Evolutionary conservation across 2,888 invertebrate genomes (phyloP).

Genomic region (Clepsis dumicolana): DNA sequence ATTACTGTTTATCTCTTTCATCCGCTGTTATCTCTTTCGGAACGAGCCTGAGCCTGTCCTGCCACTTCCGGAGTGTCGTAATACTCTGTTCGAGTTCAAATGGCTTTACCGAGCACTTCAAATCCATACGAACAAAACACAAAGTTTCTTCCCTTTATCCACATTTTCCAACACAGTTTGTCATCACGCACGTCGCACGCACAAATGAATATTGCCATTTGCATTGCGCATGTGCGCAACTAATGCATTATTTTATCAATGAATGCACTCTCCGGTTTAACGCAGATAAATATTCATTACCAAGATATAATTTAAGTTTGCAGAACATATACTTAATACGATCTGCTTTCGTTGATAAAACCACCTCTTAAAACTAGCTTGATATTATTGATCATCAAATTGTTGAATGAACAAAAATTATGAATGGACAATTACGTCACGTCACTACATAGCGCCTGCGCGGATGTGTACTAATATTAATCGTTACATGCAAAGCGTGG

Average conservation of each 20-base stretch:
- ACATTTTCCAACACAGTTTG: slow-evolving; percentile 60
- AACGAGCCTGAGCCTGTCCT: slow-evolving; percentile 81
- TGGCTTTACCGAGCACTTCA: slow-evolving; percentile 56
- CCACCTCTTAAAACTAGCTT: slow-evolving; percentile 11
- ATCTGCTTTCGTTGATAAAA: slow-evolving; percentile 2
- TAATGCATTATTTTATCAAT: slow-evolving; percentile 77
- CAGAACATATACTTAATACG: slow-evolving; percentile 1
- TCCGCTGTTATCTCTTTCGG: slow-evolving; percentile 86
- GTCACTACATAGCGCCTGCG: slow-evolving; percentile 81
- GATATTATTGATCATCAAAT: slow-evolving; percentile 56
- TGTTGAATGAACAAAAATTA: slow-evolving; percentile 83
- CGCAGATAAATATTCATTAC: slow-evolving; percentile 52
- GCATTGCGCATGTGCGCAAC: slow-evolving; percentile 80
- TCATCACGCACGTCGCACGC: slow-evolving; percentile 55
- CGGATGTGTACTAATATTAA: slow-evolving; percentile 60
- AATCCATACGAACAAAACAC: slow-evolving; percentile 59
- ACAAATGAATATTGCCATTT: slow-evolving; percentile 61
- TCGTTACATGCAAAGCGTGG: slow-evolving; percentile 39
- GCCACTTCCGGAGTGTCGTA: slow-evolving; percentile 86
- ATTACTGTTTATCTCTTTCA: slow-evolving; percentile 89
- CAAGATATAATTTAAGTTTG: slow-evolving; percentile 5
- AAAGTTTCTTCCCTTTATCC: slow-evolving; percentile 57
- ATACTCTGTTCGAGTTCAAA: slow-evolving; percentile 80
- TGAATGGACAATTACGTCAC: slow-evolving; percentile 86
- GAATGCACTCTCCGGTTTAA: slow-evolving; percentile 70